These are phyloP conservation scores for Hemichromis elongatus DNA, from an alignment of 2,113 vertebrate species.

Conservation along the genomic window DNA sequence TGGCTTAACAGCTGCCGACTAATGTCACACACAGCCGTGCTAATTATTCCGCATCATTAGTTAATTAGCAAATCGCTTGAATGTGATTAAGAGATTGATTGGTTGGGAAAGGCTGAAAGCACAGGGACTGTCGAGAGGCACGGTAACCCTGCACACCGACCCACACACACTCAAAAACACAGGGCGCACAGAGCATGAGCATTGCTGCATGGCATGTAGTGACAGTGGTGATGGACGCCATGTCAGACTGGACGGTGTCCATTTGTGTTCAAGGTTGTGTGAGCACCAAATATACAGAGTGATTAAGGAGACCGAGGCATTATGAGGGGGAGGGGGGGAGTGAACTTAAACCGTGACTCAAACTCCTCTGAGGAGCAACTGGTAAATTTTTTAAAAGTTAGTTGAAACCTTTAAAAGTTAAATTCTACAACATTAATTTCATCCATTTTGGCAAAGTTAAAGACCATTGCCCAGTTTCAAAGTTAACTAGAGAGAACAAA, in stretches of 20 bases:
- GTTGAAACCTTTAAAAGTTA: background rate
- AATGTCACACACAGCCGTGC: slow-evolving; percentile 41
- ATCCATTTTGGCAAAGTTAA: background rate
- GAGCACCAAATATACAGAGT: background rate
- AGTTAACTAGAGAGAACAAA: background rate
- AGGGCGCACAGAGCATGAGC: background rate
- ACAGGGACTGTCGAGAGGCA: slow-evolving; percentile 20
- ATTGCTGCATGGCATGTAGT: slow-evolving; percentile 3
- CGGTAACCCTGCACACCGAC: background rate
- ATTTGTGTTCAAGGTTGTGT: background rate
- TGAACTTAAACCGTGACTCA: background rate
- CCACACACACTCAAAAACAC: background rate
- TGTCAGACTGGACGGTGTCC: background rate
- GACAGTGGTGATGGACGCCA: slow-evolving; percentile 23
- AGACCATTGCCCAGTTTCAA: background rate
- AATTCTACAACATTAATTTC: background rate
- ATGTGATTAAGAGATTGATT: slow-evolving; percentile 56
- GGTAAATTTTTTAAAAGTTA: background rate
- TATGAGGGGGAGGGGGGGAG: background rate
- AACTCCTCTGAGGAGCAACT: background rate
- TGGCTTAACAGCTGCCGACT: slow-evolving; percentile 47
- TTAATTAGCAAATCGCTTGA: slow-evolving; percentile 54
- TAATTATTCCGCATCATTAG: slow-evolving; percentile 61
- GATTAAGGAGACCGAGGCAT: background rate
- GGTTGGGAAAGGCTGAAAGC: slow-evolving; percentile 33